Conservation (phyloP, 2,113 vertebrate genomes). For the Anser cygnoides region DNA sequence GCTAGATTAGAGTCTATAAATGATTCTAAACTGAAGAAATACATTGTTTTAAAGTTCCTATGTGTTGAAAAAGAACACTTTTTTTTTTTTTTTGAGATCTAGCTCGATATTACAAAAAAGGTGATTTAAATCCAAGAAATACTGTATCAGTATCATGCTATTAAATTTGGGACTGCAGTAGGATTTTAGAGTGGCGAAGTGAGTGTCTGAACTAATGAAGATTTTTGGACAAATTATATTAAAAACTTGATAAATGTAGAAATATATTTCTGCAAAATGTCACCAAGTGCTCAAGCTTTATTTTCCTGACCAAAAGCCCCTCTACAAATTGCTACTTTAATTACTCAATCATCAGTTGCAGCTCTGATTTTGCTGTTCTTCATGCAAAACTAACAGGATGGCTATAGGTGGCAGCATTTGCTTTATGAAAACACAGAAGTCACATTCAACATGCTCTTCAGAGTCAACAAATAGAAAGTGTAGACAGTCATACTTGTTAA, state of each 20-base stretch:
- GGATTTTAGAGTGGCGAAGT: not conserved
- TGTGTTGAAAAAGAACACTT: not conserved
- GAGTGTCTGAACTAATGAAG: not conserved
- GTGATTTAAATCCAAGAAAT: not conserved
- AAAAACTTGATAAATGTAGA: not conserved
- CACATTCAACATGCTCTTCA: not conserved
- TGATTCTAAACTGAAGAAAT: not conserved
- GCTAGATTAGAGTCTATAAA: not conserved
- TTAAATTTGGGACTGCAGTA: not conserved
- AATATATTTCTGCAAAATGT: not conserved
- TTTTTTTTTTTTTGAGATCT: not conserved
- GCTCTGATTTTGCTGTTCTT: not conserved
- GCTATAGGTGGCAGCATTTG: conserved; percentile 39
- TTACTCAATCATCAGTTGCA: not conserved
- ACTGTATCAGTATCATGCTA: not conserved
- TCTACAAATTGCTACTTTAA: not conserved
- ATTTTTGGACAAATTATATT: not conserved
- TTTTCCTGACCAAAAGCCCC: not conserved
- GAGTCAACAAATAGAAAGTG: accelerated
- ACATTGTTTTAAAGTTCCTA: not conserved
- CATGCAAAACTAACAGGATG: not conserved
- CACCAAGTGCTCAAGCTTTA: not conserved
- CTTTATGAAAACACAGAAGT: not conserved
- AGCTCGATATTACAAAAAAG: not conserved
- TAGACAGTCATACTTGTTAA: not conserved